These are phyloP conservation scores for Latheticus oryzae DNA, from an alignment of 2,888 invertebrate species.

Conservation along the genomic window DNA sequence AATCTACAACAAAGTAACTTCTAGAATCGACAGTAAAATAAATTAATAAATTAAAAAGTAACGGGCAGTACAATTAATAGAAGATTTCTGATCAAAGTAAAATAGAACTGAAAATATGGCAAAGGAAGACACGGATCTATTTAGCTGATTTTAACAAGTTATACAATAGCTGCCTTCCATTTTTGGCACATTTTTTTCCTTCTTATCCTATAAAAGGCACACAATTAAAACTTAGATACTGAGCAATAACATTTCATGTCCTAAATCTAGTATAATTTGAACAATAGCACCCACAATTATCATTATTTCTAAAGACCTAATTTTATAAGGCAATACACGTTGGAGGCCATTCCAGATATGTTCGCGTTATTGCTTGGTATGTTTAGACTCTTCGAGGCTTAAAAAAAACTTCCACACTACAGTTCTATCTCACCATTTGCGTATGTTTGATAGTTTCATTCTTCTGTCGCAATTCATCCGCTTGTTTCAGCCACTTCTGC, in stretches of 20 bases:
- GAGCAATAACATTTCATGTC: constrained; percentile 46
- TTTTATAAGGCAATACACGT: constrained; percentile 53
- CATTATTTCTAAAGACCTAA: constrained; percentile 30
- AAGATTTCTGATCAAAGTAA: constrained; percentile 24
- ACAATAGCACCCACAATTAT: constrained; percentile 54
- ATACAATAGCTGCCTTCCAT: constrained; percentile 50
- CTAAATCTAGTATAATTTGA: constrained; percentile 50
- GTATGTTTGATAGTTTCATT: constrained; percentile 59
- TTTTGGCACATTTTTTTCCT: constrained; percentile 58
- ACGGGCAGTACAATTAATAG: no score
- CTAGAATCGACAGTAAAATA: constrained; percentile 34
- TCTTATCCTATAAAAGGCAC: constrained; percentile 55
- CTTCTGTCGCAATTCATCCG: constrained; percentile 61
- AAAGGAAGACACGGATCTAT: constrained; percentile 48
- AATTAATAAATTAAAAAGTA: constrained; percentile 48
- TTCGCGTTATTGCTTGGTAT: constrained; percentile 41
- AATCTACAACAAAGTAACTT: constrained; percentile 23
- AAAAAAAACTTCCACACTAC: not conserved
- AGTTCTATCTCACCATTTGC: constrained; percentile 56
- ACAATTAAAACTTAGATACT: constrained; percentile 48
- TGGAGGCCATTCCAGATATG: constrained; percentile 45
- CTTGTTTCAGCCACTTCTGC: constrained; percentile 71
- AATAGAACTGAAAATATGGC: constrained; percentile 44
- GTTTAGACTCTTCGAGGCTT: constrained; percentile 38
- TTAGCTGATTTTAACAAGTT: constrained; percentile 46